Conservation (phyloP, 2,797 vertebrate species). For the Chloroceryle amazona region DNA sequence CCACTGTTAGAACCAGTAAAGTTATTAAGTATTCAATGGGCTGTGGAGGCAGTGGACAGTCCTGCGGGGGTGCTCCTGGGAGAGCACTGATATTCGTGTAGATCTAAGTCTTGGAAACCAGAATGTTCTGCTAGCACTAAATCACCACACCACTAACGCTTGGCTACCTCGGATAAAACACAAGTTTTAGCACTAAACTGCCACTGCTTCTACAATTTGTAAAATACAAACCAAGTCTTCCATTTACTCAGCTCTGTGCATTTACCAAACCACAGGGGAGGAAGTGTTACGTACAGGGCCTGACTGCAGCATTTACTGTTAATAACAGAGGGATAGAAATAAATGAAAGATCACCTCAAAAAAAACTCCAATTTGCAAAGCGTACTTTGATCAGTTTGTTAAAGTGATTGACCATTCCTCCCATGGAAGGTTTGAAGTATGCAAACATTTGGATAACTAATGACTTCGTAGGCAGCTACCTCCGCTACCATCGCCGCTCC, state of each 20-base stretch:
- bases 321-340: not conserved
- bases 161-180: not conserved
- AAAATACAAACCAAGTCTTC: not conserved
- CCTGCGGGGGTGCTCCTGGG: fast-evolving
- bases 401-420: not conserved
- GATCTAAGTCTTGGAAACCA: not conserved
- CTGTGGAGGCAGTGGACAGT: not conserved
- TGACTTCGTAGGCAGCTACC: not conserved
- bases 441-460: constrained; percentile 52
- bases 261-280: not conserved
- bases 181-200: not conserved
- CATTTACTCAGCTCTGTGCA: not conserved
- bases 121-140: not conserved
- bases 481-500: not conserved
- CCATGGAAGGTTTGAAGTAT: not conserved
- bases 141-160: not conserved
- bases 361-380: not conserved
- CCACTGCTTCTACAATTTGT: not conserved
- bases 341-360: not conserved
- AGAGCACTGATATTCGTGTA: fast-evolving
- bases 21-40: not conserved
- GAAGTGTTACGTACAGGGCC: not conserved
- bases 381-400: not conserved
- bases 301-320: not conserved
- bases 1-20: not conserved